These are phyloP conservation scores for Drosophila truncata DNA, from an alignment of 1,140 invertebrate species.

Conservation along the genomic window DNA sequence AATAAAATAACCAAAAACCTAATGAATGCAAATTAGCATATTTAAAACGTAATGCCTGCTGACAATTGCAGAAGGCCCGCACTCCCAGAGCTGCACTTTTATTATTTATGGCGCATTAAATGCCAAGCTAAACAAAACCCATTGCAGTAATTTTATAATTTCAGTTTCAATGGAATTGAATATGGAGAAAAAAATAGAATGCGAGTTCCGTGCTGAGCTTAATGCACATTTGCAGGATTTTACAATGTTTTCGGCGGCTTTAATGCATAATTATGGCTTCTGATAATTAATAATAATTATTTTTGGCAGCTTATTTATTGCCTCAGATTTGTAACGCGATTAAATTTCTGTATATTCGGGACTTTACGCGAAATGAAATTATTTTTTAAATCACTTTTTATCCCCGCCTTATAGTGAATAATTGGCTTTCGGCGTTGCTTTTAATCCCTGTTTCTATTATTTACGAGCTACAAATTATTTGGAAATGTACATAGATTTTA, in stretches of 20 bases:
- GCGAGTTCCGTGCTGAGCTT: slow-evolving; percentile 18
- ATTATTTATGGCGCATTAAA: slow-evolving; percentile 77
- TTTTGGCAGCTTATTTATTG: slow-evolving; percentile 71
- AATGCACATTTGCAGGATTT: slow-evolving; percentile 32
- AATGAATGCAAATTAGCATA: slow-evolving; percentile 78
- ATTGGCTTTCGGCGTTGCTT: not conserved
- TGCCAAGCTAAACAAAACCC: slow-evolving; percentile 57
- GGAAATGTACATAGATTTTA: not conserved
- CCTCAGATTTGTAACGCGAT: slow-evolving; percentile 70
- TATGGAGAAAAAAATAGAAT: not conserved
- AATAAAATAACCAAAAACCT: slow-evolving; percentile 50
- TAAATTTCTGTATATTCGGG: slow-evolving; percentile 28
- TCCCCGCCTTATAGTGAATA: slow-evolving; percentile 2
- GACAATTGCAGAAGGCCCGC: slow-evolving; percentile 62
- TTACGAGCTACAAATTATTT: slow-evolving; percentile 5
- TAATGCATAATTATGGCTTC: slow-evolving; percentile 62
- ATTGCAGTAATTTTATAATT: slow-evolving; percentile 27
- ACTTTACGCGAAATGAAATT: slow-evolving; percentile 48
- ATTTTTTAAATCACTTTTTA: slow-evolving; percentile 18
- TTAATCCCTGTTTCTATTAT: slow-evolving; percentile 5
- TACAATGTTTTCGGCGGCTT: slow-evolving; percentile 40
- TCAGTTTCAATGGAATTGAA: slow-evolving; percentile 19
- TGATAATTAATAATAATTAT: slow-evolving; percentile 75
- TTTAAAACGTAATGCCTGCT: slow-evolving; percentile 76
- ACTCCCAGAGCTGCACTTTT: slow-evolving; percentile 42